Percentiles rank a stretch among this genome's conserved stretches.
phyloP scores from a whole-genome alignment of 1,140 invertebrate species.

The Aphidius gifuensis region DNA sequence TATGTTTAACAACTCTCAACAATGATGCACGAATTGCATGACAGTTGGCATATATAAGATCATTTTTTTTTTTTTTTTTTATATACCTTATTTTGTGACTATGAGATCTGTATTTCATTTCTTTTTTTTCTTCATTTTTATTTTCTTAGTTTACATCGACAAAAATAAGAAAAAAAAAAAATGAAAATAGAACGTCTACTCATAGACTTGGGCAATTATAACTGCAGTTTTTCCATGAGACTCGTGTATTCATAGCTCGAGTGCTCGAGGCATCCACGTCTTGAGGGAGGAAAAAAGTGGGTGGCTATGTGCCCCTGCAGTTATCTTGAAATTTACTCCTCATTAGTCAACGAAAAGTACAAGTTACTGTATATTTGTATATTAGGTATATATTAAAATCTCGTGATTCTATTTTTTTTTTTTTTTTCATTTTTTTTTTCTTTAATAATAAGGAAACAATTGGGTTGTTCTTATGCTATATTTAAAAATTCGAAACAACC shows the following conservation, averaged over 20 bases:
- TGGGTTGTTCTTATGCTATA: no score
- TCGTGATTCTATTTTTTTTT: no score
- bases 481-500: no score
- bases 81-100: background rate
- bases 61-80: constrained; percentile 9
- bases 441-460: no score
- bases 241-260: constrained; percentile 16
- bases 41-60: constrained; percentile 10
- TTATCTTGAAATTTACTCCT: constrained; percentile 44
- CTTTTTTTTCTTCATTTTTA: constrained; percentile 3
- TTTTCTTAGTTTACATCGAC: background rate
- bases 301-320: constrained; percentile 30
- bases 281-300: constrained; percentile 18
- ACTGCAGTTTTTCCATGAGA: constrained; percentile 23
- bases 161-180: constrained; percentile 5
- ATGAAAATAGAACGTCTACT: background rate
- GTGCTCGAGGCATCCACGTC: constrained; percentile 19
- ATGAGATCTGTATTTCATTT: background rate
- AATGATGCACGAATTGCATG: constrained; percentile 35
- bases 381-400: no score
- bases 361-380: no score
- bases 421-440: no score
- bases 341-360: constrained; percentile 32
- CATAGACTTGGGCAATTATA: constrained; percentile 24
- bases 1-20: constrained; percentile 51